A percentile compares a stretch with the other conserved stretches of the same genome.
Conservation (phyloP, 2,113 vertebrate genomes). For the Cacatua alba region DNA sequence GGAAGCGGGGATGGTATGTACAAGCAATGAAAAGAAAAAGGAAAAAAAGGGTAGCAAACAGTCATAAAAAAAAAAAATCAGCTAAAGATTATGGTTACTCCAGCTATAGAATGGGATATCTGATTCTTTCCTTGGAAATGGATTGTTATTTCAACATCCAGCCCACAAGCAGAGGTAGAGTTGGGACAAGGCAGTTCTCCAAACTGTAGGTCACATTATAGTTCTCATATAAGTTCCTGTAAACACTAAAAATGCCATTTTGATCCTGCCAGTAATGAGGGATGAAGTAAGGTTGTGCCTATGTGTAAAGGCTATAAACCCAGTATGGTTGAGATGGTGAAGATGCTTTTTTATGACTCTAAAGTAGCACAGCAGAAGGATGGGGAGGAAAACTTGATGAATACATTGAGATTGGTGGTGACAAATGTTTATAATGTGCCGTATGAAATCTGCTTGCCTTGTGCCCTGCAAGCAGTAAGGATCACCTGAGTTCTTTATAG, state of each 20-base stretch:
- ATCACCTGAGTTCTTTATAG: constrained; percentile 62
- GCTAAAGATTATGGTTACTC: background rate
- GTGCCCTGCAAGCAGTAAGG: constrained; percentile 22
- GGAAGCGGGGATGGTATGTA: background rate
- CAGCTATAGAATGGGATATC: background rate
- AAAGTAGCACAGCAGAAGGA: background rate
- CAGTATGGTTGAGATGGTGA: background rate
- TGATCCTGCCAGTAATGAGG: background rate
- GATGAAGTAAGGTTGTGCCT: background rate
- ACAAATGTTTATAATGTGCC: constrained; percentile 6
- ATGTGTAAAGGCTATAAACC: background rate
- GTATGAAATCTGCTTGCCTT: constrained; percentile 6
- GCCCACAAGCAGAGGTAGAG: constrained; percentile 59
- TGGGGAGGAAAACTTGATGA: background rate
- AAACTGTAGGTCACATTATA: constrained; percentile 4
- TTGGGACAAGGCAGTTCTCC: constrained; percentile 45
- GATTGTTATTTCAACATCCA: constrained; percentile 8
- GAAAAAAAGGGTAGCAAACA: background rate
- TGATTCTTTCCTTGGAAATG: constrained; percentile 2
- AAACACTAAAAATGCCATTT: constrained; percentile 38
- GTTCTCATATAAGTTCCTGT: background rate
- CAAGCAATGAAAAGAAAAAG: background rate
- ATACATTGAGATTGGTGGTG: background rate
- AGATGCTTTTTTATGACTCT: background rate
- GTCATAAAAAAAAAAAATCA: background rate